Base-by-base conservation (phyloP, 2,113 vertebrate species). In the Carettochelys insculpta region DNA sequence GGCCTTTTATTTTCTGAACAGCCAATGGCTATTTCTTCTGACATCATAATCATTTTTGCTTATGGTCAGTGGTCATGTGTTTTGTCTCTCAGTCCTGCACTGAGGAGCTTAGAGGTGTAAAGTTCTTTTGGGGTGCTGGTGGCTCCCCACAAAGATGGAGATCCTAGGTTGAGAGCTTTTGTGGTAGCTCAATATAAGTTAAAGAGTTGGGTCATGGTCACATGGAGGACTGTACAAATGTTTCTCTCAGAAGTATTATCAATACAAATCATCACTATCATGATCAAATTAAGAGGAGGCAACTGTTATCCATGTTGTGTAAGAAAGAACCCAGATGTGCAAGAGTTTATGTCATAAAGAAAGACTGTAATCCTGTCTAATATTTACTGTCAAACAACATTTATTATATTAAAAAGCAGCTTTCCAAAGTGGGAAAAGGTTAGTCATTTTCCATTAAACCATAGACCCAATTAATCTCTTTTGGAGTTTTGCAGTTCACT, bases 401-500 rank as follows among this genome's bases (percentile, higher is more conserved):
- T 78, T 51, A 45, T 27, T 58, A 77, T 78, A 17, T 19, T 20
- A 50, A 73, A 43, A 25, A 50, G 41, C 47, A 29, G 22, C 38
- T 85, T 86, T 58, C 45, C 56, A 58, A 54, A 45, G 45, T 50
- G 53, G 53, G 48, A 58, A 77, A 73, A 58, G 25, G 58, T 17
- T 11, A 25, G 20, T 61, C n/a, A 38, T 61, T 86, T 53, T 58
- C 53, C 47, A 61, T 38, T 52, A n/a, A 29, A 58, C 19, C 22
- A 52, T 43, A 27, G 54, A 41, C 65, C 68, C 53, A 50, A 34
- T 50, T 82, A 6, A 11, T 10, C 43, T 89, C 85, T 93, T 77
- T 83, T 77, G 78, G 90, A 95, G 56, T 82, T 54, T 92, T 95
- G 85, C 90, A 92, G 83, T 91, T 85, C 83, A 76, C 58, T 95